Percentiles rank a stretch among this genome's conserved stretches.
Conservation (phyloP, 2,888 invertebrate species). For the Hypselothyrea guttata region DNA sequence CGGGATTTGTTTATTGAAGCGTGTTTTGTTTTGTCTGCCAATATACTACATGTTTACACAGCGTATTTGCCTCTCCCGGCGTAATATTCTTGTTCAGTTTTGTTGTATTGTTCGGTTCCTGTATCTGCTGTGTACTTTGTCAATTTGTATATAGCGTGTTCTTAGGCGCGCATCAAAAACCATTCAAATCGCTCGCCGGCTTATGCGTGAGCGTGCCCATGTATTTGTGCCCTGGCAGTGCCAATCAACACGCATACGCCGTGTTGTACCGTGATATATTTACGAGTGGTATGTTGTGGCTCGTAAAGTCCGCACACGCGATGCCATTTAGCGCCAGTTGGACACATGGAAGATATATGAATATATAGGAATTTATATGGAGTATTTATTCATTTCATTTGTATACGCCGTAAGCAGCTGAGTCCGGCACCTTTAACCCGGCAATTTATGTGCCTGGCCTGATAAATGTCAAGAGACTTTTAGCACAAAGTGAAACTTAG, state of each 20-base stretch:
- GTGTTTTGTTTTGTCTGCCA: conserved; percentile 41
- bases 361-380: background rate
- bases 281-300: conserved; percentile 16
- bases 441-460: conserved; percentile 40
- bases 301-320: conserved; percentile 39
- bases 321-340: conserved; percentile 36
- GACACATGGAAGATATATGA: conserved; percentile 17
- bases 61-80: conserved; percentile 11
- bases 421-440: conserved; percentile 18
- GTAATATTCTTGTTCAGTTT: conserved; percentile 28
- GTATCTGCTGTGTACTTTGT: conserved; percentile 33
- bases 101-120: background rate
- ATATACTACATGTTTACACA: conserved; percentile 37
- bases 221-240: conserved; percentile 27
- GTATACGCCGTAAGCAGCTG: background rate
- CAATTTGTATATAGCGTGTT: conserved; percentile 50
- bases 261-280: conserved; percentile 41
- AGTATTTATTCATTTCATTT: conserved; percentile 2
- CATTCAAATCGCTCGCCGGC: conserved; percentile 37
- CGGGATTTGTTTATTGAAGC: conserved; percentile 63
- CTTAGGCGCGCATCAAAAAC: conserved; percentile 32
- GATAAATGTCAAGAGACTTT: conserved; percentile 29
- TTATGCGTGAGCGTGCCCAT: too few relatives aligned
- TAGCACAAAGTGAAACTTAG: conserved; percentile 29
- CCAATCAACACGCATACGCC: conserved; percentile 67